phyloP scores from a whole-genome alignment of 2,888 invertebrate species.

The Chloroclystis v-ata region DNA sequence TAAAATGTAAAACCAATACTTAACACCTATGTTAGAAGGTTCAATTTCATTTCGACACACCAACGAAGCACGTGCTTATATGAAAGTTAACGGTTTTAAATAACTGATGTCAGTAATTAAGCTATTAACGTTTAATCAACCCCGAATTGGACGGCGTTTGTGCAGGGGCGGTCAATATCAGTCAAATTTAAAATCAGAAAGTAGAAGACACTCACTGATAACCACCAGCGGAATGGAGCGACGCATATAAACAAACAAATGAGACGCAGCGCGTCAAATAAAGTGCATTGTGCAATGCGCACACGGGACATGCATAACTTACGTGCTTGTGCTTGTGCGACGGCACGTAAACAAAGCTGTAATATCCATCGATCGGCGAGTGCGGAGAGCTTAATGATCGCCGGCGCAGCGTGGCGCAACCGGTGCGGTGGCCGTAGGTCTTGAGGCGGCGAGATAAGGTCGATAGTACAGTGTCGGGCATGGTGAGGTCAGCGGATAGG shows the following conservation, averaged over 20 bases:
- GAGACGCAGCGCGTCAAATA: conserved; percentile 52
- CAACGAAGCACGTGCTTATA: conserved; percentile 40
- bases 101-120: conserved; percentile 48
- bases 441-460: conserved; percentile 16
- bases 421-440: conserved; percentile 28
- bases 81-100: conserved; percentile 50
- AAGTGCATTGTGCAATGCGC: conserved; percentile 56
- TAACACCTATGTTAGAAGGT: conserved; percentile 29
- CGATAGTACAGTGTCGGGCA: conserved; percentile 14
- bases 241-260: conserved; percentile 57
- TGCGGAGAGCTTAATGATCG: conserved; percentile 37
- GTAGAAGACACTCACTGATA: conserved; percentile 18
- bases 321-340: conserved; percentile 51
- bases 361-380: conserved; percentile 44
- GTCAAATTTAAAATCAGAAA: conserved; percentile 18
- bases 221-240: conserved; percentile 24
- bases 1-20: conserved; percentile 21
- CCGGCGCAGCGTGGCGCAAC: conserved; percentile 21
- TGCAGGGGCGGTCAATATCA: conserved; percentile 14
- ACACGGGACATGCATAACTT: conserved; percentile 67
- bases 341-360: conserved; percentile 56
- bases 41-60: conserved; percentile 25
- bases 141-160: conserved; percentile 28
- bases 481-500: conserved; percentile 17
- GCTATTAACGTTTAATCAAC: conserved; percentile 37